phyloP scores from a whole-genome alignment of 2,888 invertebrate species.

The Oscheius sp. region DNA sequence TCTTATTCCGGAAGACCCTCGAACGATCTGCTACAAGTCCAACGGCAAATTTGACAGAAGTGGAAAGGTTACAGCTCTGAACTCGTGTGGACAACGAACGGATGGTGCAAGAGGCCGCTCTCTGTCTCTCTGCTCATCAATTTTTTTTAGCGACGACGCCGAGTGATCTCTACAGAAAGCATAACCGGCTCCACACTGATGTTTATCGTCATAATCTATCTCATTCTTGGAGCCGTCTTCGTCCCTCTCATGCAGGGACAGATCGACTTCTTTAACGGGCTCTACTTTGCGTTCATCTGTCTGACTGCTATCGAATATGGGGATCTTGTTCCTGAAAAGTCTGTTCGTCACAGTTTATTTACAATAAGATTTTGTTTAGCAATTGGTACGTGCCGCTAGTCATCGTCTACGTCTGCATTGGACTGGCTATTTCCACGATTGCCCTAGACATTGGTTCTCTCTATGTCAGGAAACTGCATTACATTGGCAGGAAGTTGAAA shows the following conservation, averaged over 20 bases:
- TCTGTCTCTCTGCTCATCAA: background rate
- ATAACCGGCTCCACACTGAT: conserved; percentile 54
- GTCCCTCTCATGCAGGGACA: conserved; percentile 57
- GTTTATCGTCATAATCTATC: conserved; percentile 56
- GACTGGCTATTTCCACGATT: conserved; percentile 70
- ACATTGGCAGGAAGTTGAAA: conserved; percentile 62
- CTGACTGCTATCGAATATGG: conserved; percentile 72
- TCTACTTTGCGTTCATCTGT: conserved; percentile 69
- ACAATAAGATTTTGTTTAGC: conserved; percentile 43
- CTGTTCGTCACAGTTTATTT: background rate
- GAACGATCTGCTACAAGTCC: too few relatives aligned
- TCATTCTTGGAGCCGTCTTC: conserved; percentile 53
- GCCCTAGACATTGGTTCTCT: conserved; percentile 70
- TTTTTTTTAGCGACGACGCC: conserved; percentile 4
- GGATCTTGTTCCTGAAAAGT: conserved; percentile 67
- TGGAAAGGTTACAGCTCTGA: too few relatives aligned
- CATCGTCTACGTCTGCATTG: conserved; percentile 69
- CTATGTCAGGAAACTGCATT: conserved; percentile 70
- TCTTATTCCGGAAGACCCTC: too few relatives aligned
- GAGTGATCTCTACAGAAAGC: conserved; percentile 36
- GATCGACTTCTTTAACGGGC: conserved; percentile 71
- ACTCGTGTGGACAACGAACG: too few relatives aligned
- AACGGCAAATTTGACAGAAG: too few relatives aligned
- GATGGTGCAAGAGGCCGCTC: too few relatives aligned
- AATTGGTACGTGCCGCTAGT: conserved; percentile 66